phyloP scores from a whole-genome alignment of 2,888 invertebrate species.

The Vanessa cardui region DNA sequence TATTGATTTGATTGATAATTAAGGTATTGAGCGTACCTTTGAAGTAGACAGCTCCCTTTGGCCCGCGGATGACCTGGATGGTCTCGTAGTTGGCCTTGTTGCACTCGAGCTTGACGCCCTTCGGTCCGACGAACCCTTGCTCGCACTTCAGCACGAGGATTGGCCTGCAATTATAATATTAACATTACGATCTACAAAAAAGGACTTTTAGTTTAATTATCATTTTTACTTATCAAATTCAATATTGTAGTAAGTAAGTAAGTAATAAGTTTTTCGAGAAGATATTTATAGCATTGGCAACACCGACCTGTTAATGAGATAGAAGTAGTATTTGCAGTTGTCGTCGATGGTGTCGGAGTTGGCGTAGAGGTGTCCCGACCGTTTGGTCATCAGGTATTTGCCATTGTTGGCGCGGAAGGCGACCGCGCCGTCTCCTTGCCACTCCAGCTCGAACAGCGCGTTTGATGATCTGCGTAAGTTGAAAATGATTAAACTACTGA shows the following conservation, averaged over 20 bases:
- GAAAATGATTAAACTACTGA: no score
- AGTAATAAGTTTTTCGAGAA: no score
- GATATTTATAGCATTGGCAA: no score
- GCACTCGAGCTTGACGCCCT: slow-evolving; percentile 94
- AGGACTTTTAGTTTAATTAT: no score
- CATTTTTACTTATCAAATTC: no score
- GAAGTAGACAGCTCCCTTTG: slow-evolving; percentile 94
- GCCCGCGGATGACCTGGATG: slow-evolving; percentile 94
- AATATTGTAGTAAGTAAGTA: no score
- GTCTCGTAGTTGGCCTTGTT: slow-evolving; percentile 98
- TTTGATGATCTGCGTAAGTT: slow-evolving; percentile 87
- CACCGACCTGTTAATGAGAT: slow-evolving; percentile 92
- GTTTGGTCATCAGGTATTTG: slow-evolving; percentile 95
- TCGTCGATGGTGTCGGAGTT: slow-evolving; percentile 92
- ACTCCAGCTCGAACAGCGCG: slow-evolving; percentile 95
- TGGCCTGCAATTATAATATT: slow-evolving; percentile 83
- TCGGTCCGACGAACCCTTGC: slow-evolving; percentile 97
- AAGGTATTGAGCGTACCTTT: slow-evolving; percentile 93
- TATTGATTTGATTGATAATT: no score
- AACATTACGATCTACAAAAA: not conserved
- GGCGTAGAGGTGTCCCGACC: slow-evolving; percentile 96
- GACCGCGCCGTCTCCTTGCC: slow-evolving; percentile 96
- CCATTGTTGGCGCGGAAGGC: slow-evolving; percentile 97
- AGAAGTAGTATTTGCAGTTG: slow-evolving; percentile 96
- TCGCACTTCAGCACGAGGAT: slow-evolving; percentile 97